phyloP scores from a whole-genome alignment of 2,888 invertebrate genomes.

The Lepetodrilus schrolli region DNA sequence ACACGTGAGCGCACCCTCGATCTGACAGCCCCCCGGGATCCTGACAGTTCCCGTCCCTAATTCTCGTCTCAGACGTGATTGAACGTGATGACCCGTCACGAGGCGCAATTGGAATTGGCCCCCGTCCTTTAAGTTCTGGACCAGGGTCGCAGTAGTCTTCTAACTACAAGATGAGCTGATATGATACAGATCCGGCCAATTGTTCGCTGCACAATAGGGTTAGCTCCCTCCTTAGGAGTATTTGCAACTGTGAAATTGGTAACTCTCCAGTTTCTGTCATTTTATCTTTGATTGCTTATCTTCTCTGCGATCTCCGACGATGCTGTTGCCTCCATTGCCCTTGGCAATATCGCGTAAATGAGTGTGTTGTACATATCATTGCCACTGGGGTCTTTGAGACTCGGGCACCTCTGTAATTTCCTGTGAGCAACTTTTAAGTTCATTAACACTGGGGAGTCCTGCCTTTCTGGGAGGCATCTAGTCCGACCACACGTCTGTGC shows the following conservation, averaged over 20 bases:
- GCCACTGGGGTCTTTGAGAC: too few relatives aligned
- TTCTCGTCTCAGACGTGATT: not conserved
- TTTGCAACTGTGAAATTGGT: not conserved
- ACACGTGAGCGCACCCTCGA: not conserved
- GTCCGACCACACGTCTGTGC: too few relatives aligned
- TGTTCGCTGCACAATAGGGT: not conserved
- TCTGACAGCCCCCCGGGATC: conserved; percentile 18
- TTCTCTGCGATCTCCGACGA: not conserved
- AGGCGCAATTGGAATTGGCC: conserved; percentile 10
- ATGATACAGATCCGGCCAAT: not conserved
- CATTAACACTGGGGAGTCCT: too few relatives aligned
- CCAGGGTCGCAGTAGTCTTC: too few relatives aligned
- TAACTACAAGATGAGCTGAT: not conserved
- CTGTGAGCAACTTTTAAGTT: too few relatives aligned
- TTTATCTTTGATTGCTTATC: not conserved
- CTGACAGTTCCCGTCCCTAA: not conserved
- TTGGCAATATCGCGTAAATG: too few relatives aligned
- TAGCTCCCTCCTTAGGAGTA: not conserved
- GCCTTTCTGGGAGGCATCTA: too few relatives aligned
- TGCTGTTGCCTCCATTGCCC: not conserved
- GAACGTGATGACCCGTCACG: not conserved
- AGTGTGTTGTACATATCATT: too few relatives aligned
- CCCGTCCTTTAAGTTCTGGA: not conserved
- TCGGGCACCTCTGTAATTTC: too few relatives aligned
- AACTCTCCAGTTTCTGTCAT: not conserved